Base-by-base conservation (phyloP, 1,140 invertebrate species). In the Sitodiplosis mosellana region DNA sequence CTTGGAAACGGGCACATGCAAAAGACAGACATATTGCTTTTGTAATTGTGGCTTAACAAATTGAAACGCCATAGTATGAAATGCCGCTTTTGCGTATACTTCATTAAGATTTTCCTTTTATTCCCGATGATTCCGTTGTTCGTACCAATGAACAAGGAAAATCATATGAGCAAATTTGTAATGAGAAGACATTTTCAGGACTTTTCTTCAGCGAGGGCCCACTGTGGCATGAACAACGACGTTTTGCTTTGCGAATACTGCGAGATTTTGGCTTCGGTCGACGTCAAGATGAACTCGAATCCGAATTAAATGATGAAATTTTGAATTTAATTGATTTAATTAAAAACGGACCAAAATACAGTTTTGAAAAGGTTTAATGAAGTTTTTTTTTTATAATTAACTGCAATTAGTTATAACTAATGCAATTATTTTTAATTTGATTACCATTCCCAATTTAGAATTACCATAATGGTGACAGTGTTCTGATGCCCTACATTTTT, bases 181-280 rank as follows among this genome's bases (percentile, higher is more conserved):
- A 8, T 5, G 4, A 27, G 11, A 27, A 34, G 14, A 34, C 11
- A 49, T 37, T 36, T 52, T 1, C 49, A 80, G 78, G 78, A 8
- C 69, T 81, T 22, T 77, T 80, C 55, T 78, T 81, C 51, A 71
- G 70, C 14, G 77, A 80, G 22, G 77, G 77, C 2, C 56, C 63
- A 17, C 60, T 72, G 14, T 87, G 83, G 81, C 70, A 74, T 48
- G 73, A 81, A 37, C 80, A 85, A 54, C 67, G 81, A 27, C 70
- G 80, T 46, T 85, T 83, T 51, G 69, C 78, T 0, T 60, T 87
- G 3, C 67, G 76, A 2, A 72, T 78, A 48, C 67, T 86, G 52
- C 60, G 80, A n/a, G 78, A 84, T 52, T 77, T 74, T 54, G 83
- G 82, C 2, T 80, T 85, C 48, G 82, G 82, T 0, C 70, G 75